Evolutionary conservation across 35 echinoderm and acorn worm genomes (phyloP).

Genomic region (Apostichopus japonicus): DNA sequence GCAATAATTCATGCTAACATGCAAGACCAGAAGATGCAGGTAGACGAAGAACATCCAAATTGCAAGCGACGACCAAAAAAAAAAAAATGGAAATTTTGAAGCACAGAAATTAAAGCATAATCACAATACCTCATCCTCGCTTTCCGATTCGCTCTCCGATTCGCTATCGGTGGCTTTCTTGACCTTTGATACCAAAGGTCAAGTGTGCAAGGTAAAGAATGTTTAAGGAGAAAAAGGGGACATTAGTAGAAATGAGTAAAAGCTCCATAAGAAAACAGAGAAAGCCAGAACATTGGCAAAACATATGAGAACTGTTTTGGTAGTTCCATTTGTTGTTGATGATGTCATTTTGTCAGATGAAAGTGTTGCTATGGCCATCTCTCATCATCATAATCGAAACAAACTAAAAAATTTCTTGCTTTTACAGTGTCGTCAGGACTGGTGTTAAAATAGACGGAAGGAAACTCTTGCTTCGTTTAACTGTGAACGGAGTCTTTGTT

Average conservation of each 20-base stretch:
- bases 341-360: no score
- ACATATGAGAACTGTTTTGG: no score
- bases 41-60: neutral
- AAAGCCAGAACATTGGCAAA: no score
- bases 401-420: no score
- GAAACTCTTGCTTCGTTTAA: no score
- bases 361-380: no score
- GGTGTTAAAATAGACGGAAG: no score
- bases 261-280: no score
- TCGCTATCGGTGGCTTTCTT: conserved; percentile 89
- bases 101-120: neutral
- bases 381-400: no score
- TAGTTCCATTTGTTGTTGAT: no score
- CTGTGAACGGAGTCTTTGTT: no score
- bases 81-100: neutral
- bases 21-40: conserved; percentile 6
- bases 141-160: conserved; percentile 76
- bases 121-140: conserved; percentile 83
- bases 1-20: neutral
- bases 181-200: conserved; percentile 56
- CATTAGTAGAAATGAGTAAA: neutral
- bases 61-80: neutral
- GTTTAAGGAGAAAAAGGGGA: conserved; percentile 4
- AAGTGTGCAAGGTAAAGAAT: conserved; percentile 17
- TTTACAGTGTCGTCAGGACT: no score